Conservation (phyloP, 1,140 invertebrate genomes). For the Platyscapa corneri region DNA sequence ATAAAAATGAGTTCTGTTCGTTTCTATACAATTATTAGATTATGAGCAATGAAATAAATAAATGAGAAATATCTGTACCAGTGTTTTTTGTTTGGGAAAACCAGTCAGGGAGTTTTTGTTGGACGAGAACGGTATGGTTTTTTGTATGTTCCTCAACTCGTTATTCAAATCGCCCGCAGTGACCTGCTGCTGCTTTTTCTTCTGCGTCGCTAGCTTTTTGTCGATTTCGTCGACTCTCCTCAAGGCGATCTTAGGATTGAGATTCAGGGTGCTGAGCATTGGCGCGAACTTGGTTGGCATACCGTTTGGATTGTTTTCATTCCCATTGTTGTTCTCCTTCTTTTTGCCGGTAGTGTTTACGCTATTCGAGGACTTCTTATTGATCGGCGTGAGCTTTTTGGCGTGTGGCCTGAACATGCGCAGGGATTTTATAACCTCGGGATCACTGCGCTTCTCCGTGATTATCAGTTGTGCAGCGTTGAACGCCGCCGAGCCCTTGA, state of each 20-base stretch:
- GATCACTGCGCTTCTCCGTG: conserved; percentile 74
- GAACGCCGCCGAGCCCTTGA: conserved; percentile 69
- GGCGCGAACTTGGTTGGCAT: conserved; percentile 69
- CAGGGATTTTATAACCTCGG: conserved; percentile 75
- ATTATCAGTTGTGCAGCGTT: conserved; percentile 68
- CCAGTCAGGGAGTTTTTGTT: conserved; percentile 63
- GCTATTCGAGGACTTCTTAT: conserved; percentile 65
- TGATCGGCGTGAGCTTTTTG: conserved; percentile 52
- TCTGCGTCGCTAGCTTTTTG: conserved; percentile 57
- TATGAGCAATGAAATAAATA: too few relatives aligned
- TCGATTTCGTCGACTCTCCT: conserved; percentile 71
- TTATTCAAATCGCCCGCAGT: conserved; percentile 65
- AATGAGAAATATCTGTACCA: background rate
- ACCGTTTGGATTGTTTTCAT: conserved; percentile 42
- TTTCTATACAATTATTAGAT: too few relatives aligned
- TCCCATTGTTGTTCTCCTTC: conserved; percentile 61
- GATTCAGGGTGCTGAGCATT: conserved; percentile 73
- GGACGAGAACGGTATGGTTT: conserved; percentile 63
- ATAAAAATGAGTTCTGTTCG: too few relatives aligned
- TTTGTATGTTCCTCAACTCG: conserved; percentile 68
- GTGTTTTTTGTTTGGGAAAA: conserved; percentile 64
- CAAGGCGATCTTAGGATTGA: conserved; percentile 75
- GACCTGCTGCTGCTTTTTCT: conserved; percentile 64
- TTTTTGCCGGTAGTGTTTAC: conserved; percentile 60
- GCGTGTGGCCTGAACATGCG: conserved; percentile 75